Percentiles rank a stretch among this genome's conserved stretches.
Evolutionary conservation across 2,888 invertebrate species (phyloP).

Genomic region (Strigamia maritima): DNA sequence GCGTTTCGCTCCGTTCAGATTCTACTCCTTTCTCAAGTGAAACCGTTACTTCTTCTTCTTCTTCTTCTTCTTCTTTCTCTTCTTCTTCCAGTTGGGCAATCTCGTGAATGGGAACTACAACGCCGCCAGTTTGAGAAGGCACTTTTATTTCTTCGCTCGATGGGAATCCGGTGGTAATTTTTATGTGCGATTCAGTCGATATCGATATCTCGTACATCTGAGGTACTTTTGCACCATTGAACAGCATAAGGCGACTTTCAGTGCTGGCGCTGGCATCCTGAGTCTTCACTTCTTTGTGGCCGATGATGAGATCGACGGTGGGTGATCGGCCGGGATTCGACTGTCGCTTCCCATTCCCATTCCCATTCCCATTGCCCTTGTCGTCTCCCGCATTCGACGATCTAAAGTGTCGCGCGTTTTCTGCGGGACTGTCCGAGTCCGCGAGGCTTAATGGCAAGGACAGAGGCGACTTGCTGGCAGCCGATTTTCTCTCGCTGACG

Average conservation of each 20-base stretch:
- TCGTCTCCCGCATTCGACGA: no score
- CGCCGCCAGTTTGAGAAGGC: neutral
- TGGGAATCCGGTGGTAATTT: constrained; percentile 37
- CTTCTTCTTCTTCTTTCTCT: neutral
- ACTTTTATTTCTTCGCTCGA: neutral
- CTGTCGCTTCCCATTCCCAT: neutral
- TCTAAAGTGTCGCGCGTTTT: no score
- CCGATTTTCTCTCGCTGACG: neutral
- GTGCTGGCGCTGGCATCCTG: constrained; percentile 41
- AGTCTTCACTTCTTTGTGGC: constrained; percentile 41
- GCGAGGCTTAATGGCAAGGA: neutral
- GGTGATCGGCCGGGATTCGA: constrained; percentile 20
- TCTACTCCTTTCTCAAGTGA: no score
- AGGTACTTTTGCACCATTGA: constrained; percentile 33
- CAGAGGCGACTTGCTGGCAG: neutral
- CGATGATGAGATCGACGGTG: constrained; percentile 40
- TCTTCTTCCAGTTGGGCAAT: neutral
- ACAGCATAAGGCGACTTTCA: constrained; percentile 40
- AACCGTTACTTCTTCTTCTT: no score
- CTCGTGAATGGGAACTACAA: neutral
- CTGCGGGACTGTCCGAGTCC: neutral
- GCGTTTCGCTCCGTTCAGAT: neutral
- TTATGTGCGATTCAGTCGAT: constrained; percentile 40
- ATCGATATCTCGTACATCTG: constrained; percentile 41
- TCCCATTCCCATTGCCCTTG: no score